Conservation (phyloP, 1,140 invertebrate genomes). For the Nephila pilipes region DNA sequence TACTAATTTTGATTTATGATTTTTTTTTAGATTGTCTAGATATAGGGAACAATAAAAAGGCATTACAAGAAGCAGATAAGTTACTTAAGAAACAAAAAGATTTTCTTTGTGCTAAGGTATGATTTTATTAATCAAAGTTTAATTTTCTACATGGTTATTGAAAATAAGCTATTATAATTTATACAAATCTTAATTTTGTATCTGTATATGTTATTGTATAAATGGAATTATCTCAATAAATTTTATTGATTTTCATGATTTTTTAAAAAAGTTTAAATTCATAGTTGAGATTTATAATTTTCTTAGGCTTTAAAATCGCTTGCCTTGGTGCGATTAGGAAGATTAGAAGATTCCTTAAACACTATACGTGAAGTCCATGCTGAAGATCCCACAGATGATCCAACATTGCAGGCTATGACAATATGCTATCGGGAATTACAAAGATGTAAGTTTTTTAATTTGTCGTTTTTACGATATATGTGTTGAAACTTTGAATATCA, state of each 20-base stretch:
- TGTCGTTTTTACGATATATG: too few species aligned
- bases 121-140: too few species aligned
- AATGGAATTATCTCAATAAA: too few species aligned
- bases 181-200: too few species aligned
- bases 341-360: constrained; percentile 88
- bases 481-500: too few species aligned
- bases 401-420: constrained; percentile 96
- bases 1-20: not conserved
- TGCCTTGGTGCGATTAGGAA: constrained; percentile 92
- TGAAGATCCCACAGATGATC: constrained; percentile 93
- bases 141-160: too few species aligned
- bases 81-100: constrained; percentile 94
- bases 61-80: constrained; percentile 98
- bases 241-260: not conserved
- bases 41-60: constrained; percentile 97
- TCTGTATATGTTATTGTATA: too few species aligned
- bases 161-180: too few species aligned
- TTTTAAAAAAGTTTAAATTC: not conserved
- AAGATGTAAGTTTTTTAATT: constrained; percentile 85
- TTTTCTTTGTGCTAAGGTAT: constrained; percentile 92
- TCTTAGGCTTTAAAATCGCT: constrained; percentile 90
- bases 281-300: not conserved
- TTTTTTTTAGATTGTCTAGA: constrained; percentile 92
- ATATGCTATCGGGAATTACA: constrained; percentile 96
- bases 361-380: constrained; percentile 90